phyloP scores from a whole-genome alignment of 92 coral and sea anemone genomes.

The Zoanthus sansibaricus region DNA sequence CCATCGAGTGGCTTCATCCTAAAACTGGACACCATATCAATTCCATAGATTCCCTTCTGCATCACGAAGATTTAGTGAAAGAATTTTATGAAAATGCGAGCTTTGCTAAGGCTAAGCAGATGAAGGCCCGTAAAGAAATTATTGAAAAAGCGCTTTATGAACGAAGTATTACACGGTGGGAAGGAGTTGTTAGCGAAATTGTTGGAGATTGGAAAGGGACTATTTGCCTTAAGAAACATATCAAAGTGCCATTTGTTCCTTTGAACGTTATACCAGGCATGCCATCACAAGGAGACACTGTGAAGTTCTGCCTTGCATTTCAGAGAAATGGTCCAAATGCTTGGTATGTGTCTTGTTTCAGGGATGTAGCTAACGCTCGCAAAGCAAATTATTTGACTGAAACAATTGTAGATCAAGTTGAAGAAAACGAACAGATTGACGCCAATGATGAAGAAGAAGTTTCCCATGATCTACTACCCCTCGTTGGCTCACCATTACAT shows the following conservation, averaged over 20 bases:
- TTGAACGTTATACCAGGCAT: slow-evolving; percentile 68
- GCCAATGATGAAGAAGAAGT: slow-evolving; percentile 45
- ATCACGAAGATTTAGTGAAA: slow-evolving; percentile 74
- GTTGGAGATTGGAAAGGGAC: slow-evolving; percentile 76
- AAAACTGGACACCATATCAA: slow-evolving; percentile 69
- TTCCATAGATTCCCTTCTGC: slow-evolving; percentile 71
- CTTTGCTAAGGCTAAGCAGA: background rate
- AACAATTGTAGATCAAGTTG: slow-evolving; percentile 27
- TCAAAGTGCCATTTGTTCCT: slow-evolving; percentile 76
- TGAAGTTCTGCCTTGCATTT: slow-evolving; percentile 74
- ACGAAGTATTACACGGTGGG: slow-evolving; percentile 64
- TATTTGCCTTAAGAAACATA: slow-evolving; percentile 64
- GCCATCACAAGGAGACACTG: slow-evolving; percentile 78
- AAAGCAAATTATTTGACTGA: slow-evolving; percentile 51
- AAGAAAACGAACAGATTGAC: slow-evolving; percentile 39
- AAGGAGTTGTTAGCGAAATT: slow-evolving; percentile 74
- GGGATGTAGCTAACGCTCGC: slow-evolving; percentile 54
- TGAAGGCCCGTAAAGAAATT: slow-evolving; percentile 59
- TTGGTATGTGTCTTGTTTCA: slow-evolving; percentile 67
- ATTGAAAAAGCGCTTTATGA: slow-evolving; percentile 72
- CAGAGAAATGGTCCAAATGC: slow-evolving; percentile 84
- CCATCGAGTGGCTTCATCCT: slow-evolving; percentile 82
- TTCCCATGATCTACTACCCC: slow-evolving; percentile 39
- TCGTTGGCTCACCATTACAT: slow-evolving; percentile 63
- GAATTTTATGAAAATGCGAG: slow-evolving; percentile 38